These are phyloP conservation scores for Tupiocoris notatus DNA, from an alignment of 2,888 invertebrate species.

Conservation along the genomic window DNA sequence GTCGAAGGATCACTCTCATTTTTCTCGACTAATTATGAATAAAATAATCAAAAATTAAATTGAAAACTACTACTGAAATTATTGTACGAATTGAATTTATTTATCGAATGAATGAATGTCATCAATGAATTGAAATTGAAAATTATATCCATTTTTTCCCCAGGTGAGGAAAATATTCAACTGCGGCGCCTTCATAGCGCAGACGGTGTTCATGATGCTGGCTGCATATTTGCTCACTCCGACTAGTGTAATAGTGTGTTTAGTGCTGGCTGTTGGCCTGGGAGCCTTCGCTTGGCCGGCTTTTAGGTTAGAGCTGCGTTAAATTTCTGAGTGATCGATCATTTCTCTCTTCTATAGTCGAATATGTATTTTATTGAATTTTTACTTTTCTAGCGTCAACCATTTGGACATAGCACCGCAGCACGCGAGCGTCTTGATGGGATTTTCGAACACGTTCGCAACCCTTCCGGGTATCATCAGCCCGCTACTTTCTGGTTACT, in stretches of 20 bases:
- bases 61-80: no score
- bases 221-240: conserved; percentile 73
- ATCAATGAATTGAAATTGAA: no score
- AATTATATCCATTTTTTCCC: no score
- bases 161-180: conserved; percentile 68
- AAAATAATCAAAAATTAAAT: no score
- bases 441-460: conserved; percentile 85
- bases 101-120: no score
- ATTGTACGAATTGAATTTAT: no score
- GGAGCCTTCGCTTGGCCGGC: conserved; percentile 94
- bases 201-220: conserved; percentile 82
- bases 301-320: conserved; percentile 63
- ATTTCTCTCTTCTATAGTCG: no score
- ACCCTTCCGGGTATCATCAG: conserved; percentile 90
- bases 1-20: no score
- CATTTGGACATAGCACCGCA: conserved; percentile 89
- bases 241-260: conserved; percentile 70
- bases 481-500: conserved; percentile 75
- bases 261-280: conserved; percentile 83
- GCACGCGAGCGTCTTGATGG: conserved; percentile 89
- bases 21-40: no score
- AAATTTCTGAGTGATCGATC: background rate
- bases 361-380: conserved; percentile 2
- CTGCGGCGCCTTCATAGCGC: conserved; percentile 71
- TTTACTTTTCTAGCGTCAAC: conserved; percentile 58